A percentile compares a stretch with the other conserved stretches of the same genome.
phyloP scores from a whole-genome alignment of 30 jellyfish, hydroid and myxozoan genomes.

The Aurelia sp. region DNA sequence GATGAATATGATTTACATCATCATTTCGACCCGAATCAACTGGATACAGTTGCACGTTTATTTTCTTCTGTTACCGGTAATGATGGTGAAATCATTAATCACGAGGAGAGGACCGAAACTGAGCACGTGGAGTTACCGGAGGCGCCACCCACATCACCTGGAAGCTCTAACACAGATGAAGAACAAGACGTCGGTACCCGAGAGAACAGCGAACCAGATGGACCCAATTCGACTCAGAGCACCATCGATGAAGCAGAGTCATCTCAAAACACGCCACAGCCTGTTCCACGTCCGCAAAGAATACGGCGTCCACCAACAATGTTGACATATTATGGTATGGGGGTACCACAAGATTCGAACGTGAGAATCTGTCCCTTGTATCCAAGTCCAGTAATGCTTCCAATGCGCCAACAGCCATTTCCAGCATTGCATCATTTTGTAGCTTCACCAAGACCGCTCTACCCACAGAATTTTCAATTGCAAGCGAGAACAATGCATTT shows the following conservation, averaged over 20 bases:
- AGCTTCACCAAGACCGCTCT: background rate
- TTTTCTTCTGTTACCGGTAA: no score
- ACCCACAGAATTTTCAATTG: slow-evolving; percentile 5
- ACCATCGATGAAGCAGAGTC: background rate
- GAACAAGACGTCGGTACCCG: slow-evolving; percentile 3
- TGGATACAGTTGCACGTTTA: no score
- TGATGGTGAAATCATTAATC: no score
- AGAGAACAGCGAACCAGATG: slow-evolving; percentile 11
- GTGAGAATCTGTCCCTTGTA: background rate
- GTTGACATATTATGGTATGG: slow-evolving; percentile 6
- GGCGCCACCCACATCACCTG: no score
- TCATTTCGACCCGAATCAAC: no score
- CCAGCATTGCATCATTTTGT: slow-evolving; percentile 1
- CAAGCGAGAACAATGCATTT: background rate
- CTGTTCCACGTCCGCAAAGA: slow-evolving; percentile 18
- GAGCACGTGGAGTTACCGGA: no score
- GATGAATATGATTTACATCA: background rate
- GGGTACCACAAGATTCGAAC: background rate
- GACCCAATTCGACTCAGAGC: slow-evolving; percentile 1
- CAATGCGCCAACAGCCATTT: background rate
- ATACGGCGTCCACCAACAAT: slow-evolving; percentile 7
- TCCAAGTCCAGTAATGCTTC: background rate
- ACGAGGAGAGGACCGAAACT: no score
- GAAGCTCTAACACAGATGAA: background rate
- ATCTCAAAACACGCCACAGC: background rate